These are phyloP conservation scores for Tetropium fuscum DNA, from an alignment of 2,888 invertebrate species.

Conservation along the genomic window DNA sequence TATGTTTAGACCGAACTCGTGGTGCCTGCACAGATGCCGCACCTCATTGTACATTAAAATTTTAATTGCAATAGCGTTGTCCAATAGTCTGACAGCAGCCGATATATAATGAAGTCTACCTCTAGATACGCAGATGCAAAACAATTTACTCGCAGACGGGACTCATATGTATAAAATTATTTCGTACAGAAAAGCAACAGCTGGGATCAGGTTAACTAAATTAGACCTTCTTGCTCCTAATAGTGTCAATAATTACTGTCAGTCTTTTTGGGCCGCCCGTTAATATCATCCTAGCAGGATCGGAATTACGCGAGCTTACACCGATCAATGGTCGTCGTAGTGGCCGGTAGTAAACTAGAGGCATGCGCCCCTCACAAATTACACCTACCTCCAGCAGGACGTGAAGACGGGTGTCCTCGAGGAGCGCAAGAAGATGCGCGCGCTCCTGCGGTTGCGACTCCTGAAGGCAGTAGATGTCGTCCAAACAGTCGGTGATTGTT, in stretches of 20 bases:
- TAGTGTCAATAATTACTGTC: neutral
- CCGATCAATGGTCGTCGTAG: conserved; percentile 35
- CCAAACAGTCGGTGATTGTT: conserved; percentile 91
- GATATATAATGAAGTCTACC: too few relatives aligned
- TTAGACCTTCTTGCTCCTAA: too few relatives aligned
- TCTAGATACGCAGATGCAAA: too few relatives aligned
- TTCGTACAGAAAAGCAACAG: too few relatives aligned
- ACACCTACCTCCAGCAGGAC: conserved; percentile 85
- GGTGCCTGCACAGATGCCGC: too few relatives aligned
- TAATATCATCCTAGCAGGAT: neutral
- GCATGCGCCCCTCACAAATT: conserved; percentile 26
- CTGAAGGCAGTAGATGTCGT: conserved; percentile 94
- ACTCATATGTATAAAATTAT: too few relatives aligned
- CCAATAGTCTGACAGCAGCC: too few relatives aligned
- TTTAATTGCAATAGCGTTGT: too few relatives aligned
- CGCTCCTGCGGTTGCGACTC: conserved; percentile 82
- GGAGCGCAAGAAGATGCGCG: conserved; percentile 82
- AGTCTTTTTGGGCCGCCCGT: neutral
- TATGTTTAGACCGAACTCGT: too few relatives aligned
- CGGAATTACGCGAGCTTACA: conserved; percentile 25
- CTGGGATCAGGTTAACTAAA: too few relatives aligned
- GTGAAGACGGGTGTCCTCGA: conserved; percentile 90
- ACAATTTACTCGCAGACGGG: too few relatives aligned
- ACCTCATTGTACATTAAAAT: too few relatives aligned
- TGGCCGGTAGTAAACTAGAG: conserved; percentile 31